A percentile compares a stretch with the other conserved stretches of the same genome.
Evolutionary conservation across 2,113 vertebrate species (phyloP).

Genomic region (Zapus hudsonius): DNA sequence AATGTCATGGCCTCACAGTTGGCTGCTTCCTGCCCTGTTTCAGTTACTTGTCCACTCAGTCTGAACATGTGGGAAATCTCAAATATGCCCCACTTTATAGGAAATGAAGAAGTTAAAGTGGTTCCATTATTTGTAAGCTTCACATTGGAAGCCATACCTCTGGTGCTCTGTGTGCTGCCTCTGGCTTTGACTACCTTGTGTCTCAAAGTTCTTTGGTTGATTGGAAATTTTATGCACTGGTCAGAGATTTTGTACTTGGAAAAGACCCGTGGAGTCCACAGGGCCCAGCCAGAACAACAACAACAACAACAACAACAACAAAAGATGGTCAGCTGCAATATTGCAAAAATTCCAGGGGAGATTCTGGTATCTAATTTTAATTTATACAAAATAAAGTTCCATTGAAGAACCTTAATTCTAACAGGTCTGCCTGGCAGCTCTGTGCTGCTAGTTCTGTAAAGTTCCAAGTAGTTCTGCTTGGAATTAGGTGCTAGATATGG

Average conservation of each 20-base stretch:
- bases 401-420: neutral
- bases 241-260: neutral
- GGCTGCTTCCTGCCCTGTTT: neutral
- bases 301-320: too few relatives aligned
- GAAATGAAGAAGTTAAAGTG: neutral
- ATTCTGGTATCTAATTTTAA: neutral
- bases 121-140: fast-evolving
- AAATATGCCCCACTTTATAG: neutral
- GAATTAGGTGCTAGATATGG: neutral
- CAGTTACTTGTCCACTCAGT: neutral
- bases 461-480: neutral
- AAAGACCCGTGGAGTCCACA: neutral
- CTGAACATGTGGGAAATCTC: neutral
- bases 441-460: neutral
- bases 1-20: neutral
- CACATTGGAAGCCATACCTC: neutral
- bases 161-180: neutral
- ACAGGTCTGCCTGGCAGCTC: neutral
- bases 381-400: neutral
- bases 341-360: neutral
- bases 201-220: neutral
- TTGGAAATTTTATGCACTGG: neutral
- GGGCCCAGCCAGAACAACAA: neutral
- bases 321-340: neutral
- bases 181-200: neutral